Evolutionary conservation across 2,113 vertebrate genomes (phyloP).

Genomic region (Vicugna pacos): DNA sequence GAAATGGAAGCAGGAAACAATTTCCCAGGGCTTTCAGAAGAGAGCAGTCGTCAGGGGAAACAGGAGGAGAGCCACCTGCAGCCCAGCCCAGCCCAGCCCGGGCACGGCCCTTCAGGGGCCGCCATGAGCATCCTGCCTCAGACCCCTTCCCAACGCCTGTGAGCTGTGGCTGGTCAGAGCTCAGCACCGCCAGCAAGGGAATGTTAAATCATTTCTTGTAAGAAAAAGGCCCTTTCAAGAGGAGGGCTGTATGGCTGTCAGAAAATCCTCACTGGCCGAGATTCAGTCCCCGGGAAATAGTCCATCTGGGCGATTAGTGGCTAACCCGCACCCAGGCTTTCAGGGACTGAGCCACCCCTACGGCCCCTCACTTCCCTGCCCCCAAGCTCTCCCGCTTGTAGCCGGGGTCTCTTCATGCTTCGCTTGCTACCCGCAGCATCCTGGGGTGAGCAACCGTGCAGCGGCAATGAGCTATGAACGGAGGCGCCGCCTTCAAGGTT

Average conservation of each 20-base stretch:
- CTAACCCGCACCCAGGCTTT: neutral
- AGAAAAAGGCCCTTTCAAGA: neutral
- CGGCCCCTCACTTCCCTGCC: neutral
- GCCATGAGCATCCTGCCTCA: accelerated
- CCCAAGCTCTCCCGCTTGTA: neutral
- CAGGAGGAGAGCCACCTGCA: neutral
- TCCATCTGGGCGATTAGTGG: too few relatives aligned
- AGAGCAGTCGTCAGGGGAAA: neutral
- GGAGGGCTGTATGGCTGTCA: neutral
- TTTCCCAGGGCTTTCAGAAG: neutral
- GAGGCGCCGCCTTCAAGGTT: neutral
- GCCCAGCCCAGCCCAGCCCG: neutral
- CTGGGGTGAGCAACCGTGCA: neutral
- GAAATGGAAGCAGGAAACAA: neutral
- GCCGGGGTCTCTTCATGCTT: neutral
- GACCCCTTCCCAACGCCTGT: neutral
- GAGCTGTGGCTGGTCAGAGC: neutral
- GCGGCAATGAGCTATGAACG: conserved; percentile 25
- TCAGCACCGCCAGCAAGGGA: neutral
- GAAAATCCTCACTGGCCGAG: neutral
- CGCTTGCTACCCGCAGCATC: conserved; percentile 22
- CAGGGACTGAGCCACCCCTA: neutral
- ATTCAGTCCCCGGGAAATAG: neutral
- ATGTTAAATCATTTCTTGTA: neutral
- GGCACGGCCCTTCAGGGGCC: neutral